Evolutionary conservation across 2,797 vertebrate species (phyloP).

Genomic region (Hydrolagus colliei): DNA sequence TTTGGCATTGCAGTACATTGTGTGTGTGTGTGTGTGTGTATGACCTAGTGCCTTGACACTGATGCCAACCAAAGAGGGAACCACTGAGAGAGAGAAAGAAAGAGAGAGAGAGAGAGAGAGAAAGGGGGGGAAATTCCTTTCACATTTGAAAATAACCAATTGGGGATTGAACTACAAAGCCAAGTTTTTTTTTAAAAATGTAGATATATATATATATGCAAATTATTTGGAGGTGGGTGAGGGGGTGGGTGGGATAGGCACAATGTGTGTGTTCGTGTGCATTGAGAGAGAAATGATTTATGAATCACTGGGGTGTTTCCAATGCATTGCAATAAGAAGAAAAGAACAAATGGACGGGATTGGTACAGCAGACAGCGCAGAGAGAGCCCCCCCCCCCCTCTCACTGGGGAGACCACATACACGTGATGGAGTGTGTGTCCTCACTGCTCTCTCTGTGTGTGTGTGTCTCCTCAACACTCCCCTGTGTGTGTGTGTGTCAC

Average conservation of each 20-base stretch:
- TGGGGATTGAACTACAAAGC: neutral
- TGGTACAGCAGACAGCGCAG: neutral
- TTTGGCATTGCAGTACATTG: neutral
- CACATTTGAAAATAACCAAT: neutral
- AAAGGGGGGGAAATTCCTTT: neutral
- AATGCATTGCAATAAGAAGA: neutral
- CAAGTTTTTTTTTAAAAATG: neutral
- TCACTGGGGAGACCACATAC: too few species aligned
- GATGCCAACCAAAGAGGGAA: neutral
- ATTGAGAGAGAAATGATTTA: too few species aligned
- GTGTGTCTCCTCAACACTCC: too few species aligned
- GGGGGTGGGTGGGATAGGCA: too few species aligned
- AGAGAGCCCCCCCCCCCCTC: too few species aligned
- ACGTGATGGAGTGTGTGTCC: too few species aligned
- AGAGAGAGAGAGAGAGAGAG: neutral
- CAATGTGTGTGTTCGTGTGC: too few species aligned
- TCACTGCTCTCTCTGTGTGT: too few species aligned
- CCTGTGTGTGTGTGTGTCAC: too few species aligned
- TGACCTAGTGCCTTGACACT: neutral
- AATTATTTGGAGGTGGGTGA: neutral
- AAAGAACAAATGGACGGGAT: neutral
- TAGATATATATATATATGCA: too few species aligned
- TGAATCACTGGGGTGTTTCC: neutral
- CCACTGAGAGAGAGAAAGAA: neutral
- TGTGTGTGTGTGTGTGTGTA: neutral